Evolutionary conservation across 1,140 invertebrate species (phyloP).

Genomic region (Calliphora vicina): DNA sequence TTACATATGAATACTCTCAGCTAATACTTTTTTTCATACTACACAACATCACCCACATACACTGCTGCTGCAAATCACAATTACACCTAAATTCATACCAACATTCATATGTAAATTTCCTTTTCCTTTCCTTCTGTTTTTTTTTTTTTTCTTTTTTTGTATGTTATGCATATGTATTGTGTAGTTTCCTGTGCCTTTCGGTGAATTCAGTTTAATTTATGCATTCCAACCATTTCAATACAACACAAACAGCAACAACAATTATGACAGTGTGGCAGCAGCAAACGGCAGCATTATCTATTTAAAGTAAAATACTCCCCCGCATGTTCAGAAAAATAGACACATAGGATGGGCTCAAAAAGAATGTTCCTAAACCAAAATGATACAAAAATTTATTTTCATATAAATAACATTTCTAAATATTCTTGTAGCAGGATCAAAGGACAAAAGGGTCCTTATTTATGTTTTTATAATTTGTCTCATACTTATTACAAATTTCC

Average conservation of each 20-base stretch:
- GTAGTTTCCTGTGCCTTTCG: background rate
- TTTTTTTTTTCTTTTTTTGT: background rate
- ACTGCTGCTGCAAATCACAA: background rate
- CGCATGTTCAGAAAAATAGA: background rate
- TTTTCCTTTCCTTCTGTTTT: background rate
- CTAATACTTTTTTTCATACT: background rate
- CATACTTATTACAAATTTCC: no score
- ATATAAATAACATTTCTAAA: no score
- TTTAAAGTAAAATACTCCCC: background rate
- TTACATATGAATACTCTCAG: background rate
- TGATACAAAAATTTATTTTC: no score
- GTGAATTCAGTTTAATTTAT: constrained; percentile 1
- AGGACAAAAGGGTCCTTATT: no score
- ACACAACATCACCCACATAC: no score
- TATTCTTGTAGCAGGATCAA: no score
- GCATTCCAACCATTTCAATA: constrained; percentile 2
- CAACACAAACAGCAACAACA: background rate
- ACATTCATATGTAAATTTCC: background rate
- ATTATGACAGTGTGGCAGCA: background rate
- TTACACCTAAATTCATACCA: no score
- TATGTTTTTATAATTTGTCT: no score
- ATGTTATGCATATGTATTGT: background rate
- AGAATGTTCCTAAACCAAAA: no score
- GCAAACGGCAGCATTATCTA: background rate
- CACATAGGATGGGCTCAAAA: no score